Evolutionary conservation across 2,888 invertebrate genomes (phyloP), one percentile per base, ranked within the genome.

Genomic region (Psococerastis gibbosa): DNA sequence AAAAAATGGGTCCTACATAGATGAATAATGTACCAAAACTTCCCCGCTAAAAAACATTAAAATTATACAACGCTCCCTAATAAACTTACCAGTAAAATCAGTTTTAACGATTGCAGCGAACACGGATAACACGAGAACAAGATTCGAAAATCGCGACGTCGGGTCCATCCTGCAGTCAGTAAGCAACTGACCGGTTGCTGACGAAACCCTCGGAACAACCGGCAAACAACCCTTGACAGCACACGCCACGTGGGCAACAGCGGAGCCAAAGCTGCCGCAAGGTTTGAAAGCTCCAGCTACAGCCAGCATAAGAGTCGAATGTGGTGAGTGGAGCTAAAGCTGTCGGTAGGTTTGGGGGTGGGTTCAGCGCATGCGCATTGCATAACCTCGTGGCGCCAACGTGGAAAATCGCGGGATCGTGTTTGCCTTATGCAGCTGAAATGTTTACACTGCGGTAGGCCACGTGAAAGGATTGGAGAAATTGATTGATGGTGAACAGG

Each of bases 21-120:
- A n/a, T n/a, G n/a, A n/a, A n/a, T n/a, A n/a, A n/a, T n/a, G n/a
- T n/a, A n/a, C n/a, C n/a, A n/a, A n/a, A n/a, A n/a, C n/a, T n/a
- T n/a, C n/a, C n/a, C n/a, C 27, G 27, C 27, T 9, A 9, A 27
- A 27, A 6, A 27, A 27, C 27, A 6, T 9, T 27, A 27, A 27
- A 27, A 27, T 9, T 9, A 27, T 27, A 27, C 11, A 27, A 27
- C 27, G 8, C 27, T 27, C 27, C 20, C 16, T 33, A 33, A 38
- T 38, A 18, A 38, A 18, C 38, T 38, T 38, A 38, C 38, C 38
- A 16, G 20, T 38, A 18, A 38, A 38, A 11, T 38, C 38, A n/a
- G 38, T 38, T 38, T 38, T 38, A 38, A 38, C 38, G 38, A 38
- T 38, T n/a, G 38, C 38, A 13, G 38, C 38, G 20, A 38, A 38